phyloP scores from a whole-genome alignment of 1,140 invertebrate species.

The Trichoplusia ni region DNA sequence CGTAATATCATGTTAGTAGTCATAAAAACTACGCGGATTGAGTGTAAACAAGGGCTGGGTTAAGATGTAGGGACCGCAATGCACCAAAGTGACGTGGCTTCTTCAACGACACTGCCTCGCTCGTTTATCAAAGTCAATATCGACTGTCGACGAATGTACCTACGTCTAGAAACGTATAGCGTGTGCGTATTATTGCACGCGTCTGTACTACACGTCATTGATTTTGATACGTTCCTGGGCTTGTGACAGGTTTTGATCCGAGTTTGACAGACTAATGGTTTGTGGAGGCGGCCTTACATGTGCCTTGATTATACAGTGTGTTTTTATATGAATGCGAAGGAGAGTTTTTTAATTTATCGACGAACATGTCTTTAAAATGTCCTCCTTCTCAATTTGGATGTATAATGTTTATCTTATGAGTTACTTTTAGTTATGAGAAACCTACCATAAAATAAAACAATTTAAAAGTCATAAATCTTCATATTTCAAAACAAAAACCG shows the following conservation, averaged over 20 bases:
- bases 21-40: constrained; percentile 71
- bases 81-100: constrained; percentile 77
- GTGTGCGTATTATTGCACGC: constrained; percentile 21
- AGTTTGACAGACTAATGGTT: no score
- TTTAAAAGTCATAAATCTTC: no score
- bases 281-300: no score
- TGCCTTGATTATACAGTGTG: no score
- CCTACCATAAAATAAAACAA: no score
- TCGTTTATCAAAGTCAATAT: constrained; percentile 80
- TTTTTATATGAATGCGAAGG: no score
- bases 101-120: constrained; percentile 68
- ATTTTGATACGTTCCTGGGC: not conserved
- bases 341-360: no score
- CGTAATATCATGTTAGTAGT: constrained; percentile 66
- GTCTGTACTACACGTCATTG: constrained; percentile 14
- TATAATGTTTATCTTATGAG: no score
- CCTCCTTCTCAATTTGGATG: no score
- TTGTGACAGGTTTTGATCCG: not conserved
- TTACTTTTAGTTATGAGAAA: no score
- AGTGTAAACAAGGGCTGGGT: constrained; percentile 73
- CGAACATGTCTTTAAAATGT: no score
- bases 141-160: constrained; percentile 58
- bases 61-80: constrained; percentile 71
- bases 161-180: not conserved
- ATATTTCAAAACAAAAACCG: no score